Conservation (phyloP, 2,113 vertebrate species). For the Marcusenius ussheri region DNA sequence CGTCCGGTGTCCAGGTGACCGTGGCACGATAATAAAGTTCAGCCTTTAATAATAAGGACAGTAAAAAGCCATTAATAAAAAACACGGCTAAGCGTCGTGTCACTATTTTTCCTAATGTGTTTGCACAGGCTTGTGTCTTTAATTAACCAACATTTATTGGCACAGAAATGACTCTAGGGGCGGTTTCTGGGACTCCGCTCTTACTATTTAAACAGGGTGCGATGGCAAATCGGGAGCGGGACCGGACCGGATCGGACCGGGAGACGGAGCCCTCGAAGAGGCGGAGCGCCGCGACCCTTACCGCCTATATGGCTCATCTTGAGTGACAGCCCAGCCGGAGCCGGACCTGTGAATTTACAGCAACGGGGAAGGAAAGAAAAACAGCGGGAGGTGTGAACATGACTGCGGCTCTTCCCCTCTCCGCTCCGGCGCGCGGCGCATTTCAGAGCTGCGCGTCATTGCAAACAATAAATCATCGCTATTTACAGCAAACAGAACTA, state of each 20-base stretch:
- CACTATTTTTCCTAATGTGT: conserved; percentile 5
- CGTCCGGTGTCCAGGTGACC: conserved; percentile 17
- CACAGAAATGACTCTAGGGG: conserved; percentile 31
- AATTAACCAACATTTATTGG: conserved; percentile 15
- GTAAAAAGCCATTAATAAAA: background rate
- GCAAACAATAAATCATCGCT: background rate
- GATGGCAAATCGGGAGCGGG: conserved; percentile 31
- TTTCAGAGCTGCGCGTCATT: background rate
- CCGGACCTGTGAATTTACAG: background rate
- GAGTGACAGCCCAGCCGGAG: background rate
- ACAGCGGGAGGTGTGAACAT: background rate
- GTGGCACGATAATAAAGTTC: background rate
- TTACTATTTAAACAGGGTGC: conserved; percentile 22
- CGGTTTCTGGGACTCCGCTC: conserved; percentile 24
- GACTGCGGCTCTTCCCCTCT: background rate
- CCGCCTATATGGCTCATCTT: background rate
- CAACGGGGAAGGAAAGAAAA: background rate
- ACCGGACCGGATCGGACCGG: conserved; percentile 40
- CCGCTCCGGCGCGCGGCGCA: background rate
- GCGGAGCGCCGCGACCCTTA: background rate
- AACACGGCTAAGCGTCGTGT: background rate
- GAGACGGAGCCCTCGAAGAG: background rate
- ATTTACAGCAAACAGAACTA: background rate
- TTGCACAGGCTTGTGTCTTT: background rate
- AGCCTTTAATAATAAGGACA: background rate